Evolutionary conservation across 2,888 invertebrate genomes (phyloP).

Genomic region (Branchipolynoe longqiensis): DNA sequence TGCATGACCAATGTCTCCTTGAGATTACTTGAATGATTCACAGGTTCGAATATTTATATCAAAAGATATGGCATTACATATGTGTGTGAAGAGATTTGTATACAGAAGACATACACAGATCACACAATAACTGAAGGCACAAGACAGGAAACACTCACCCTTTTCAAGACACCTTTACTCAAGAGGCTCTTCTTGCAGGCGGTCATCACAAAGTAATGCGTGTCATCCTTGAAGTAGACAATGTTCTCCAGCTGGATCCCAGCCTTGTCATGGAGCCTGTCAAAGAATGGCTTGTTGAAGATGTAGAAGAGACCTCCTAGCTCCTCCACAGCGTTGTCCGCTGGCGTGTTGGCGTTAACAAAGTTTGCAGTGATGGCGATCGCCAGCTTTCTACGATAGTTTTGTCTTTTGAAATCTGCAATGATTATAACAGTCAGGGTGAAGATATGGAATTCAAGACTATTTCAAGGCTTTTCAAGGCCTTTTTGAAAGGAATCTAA

Average conservation of each 20-base stretch:
- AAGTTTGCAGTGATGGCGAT: slow-evolving; percentile 99
- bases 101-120: too few relatives aligned
- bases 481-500: too few relatives aligned
- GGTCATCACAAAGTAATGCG: slow-evolving; percentile 99
- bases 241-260: slow-evolving; percentile 97
- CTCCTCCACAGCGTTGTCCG: slow-evolving; percentile 89
- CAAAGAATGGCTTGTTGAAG: slow-evolving; percentile 97
- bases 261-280: slow-evolving; percentile 90
- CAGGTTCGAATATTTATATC: too few relatives aligned
- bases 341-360: slow-evolving; percentile 93
- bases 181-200: slow-evolving; percentile 95
- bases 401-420: slow-evolving; percentile 89
- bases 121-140: too few relatives aligned
- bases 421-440: not conserved
- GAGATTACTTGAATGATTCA: too few relatives aligned
- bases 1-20: too few relatives aligned
- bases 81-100: too few relatives aligned
- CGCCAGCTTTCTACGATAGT: slow-evolving; percentile 95
- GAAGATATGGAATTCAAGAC: too few relatives aligned
- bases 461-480: too few relatives aligned
- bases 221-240: slow-evolving; percentile 98
- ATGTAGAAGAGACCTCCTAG: slow-evolving; percentile 96
- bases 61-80: too few relatives aligned
- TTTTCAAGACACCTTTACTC: slow-evolving; percentile 90
- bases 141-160: slow-evolving; percentile 86